Evolutionary conservation across 2,888 invertebrate genomes (phyloP).

Genomic region (Cantharis lateralis): DNA sequence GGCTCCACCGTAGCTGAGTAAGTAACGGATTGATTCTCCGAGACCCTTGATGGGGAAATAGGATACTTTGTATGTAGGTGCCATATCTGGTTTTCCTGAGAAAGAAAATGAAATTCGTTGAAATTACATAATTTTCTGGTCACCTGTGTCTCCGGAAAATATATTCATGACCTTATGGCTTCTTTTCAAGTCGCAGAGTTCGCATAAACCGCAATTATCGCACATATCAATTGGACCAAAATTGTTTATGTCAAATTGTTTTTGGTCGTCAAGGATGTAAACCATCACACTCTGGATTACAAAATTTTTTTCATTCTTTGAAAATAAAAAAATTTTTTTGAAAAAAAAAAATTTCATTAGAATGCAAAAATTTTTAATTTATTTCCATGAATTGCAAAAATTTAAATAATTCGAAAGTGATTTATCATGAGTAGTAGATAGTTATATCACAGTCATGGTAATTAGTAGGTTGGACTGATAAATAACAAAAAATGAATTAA

Average conservation of each 20-base stretch:
- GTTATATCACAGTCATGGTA: background rate
- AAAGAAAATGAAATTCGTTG: background rate
- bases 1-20: conserved; percentile 64
- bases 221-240: conserved; percentile 10
- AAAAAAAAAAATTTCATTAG: no score
- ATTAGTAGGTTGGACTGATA: background rate
- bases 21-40: conserved; percentile 66
- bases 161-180: conserved; percentile 16
- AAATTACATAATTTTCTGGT: background rate
- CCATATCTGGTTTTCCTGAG: conserved; percentile 35
- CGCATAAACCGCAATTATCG: conserved; percentile 21
- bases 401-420: background rate
- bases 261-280: background rate
- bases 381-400: background rate
- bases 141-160: conserved; percentile 7
- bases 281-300: background rate
- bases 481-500: background rate
- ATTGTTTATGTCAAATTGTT: conserved; percentile 4
- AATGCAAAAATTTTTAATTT: background rate
- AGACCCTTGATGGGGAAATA: conserved; percentile 68
- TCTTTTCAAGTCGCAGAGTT: conserved; percentile 14
- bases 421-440: background rate
- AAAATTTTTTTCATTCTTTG: no score
- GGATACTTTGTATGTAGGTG: conserved; percentile 62
- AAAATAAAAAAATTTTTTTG: no score